phyloP scores from a whole-genome alignment of 2,888 invertebrate genomes.

The Agriopis leucophaearia region DNA sequence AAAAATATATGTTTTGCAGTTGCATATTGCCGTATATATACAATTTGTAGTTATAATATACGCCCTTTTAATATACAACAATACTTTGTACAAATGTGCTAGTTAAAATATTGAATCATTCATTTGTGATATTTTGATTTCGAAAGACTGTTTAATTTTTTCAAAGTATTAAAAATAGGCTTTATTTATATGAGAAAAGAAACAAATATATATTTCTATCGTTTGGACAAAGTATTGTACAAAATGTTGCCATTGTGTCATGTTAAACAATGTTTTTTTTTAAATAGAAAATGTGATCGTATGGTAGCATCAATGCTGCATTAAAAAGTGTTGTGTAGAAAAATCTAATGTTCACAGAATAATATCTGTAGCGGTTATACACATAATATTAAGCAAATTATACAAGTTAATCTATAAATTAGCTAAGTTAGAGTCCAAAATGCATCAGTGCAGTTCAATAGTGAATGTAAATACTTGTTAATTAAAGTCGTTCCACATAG shows the following conservation, averaged over 20 bases:
- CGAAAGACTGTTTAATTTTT: conserved; percentile 57
- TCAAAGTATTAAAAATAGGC: conserved; percentile 61
- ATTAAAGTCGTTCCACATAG: conserved; percentile 53
- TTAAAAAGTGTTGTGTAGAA: conserved; percentile 47
- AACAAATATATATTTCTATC: conserved; percentile 41
- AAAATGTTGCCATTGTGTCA: conserved; percentile 44
- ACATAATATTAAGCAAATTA: conserved; percentile 41
- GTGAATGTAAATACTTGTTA: conserved; percentile 58
- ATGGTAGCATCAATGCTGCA: conserved; percentile 55
- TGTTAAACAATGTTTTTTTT: conserved; percentile 45
- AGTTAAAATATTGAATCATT: conserved; percentile 47
- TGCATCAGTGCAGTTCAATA: conserved; percentile 48
- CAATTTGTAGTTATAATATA: conserved; percentile 25
- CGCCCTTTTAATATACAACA: conserved; percentile 46
- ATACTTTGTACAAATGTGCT: conserved; percentile 62
- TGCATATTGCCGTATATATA: conserved; percentile 29
- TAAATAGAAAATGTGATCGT: conserved; percentile 53
- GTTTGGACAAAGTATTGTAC: conserved; percentile 69
- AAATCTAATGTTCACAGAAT: conserved; percentile 44
- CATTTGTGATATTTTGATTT: conserved; percentile 59
- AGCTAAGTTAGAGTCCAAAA: conserved; percentile 37
- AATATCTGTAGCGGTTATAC: conserved; percentile 42
- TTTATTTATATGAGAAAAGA: conserved; percentile 48
- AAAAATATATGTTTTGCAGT: conserved; percentile 21
- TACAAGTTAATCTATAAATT: conserved; percentile 40